Conservation (phyloP, 2,113 vertebrate species). For the Lasiurus cinereus region DNA sequence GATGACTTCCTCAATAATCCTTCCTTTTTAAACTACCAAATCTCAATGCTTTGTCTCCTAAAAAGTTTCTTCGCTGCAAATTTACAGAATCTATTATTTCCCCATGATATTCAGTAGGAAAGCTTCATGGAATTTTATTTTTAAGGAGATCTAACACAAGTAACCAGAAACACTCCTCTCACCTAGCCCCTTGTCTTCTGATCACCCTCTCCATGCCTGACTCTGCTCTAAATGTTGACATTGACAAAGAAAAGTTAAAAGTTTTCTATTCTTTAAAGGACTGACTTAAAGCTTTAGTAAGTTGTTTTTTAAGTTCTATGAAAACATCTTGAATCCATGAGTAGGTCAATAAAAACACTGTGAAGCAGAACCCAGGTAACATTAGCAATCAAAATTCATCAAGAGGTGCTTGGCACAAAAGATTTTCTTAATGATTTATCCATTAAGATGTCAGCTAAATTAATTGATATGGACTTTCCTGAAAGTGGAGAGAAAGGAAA, state of each 20-base stretch:
- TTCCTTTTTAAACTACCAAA: constrained; percentile 29
- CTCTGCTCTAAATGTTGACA: neutral
- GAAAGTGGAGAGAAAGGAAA: constrained; percentile 7
- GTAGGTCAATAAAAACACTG: constrained; percentile 69
- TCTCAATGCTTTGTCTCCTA: neutral
- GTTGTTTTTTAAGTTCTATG: constrained; percentile 47
- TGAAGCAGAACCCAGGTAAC: constrained; percentile 9
- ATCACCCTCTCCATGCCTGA: neutral
- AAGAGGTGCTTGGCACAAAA: constrained; percentile 54
- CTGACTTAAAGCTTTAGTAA: constrained; percentile 22
- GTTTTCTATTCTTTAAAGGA: neutral
- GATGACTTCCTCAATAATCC: neutral
- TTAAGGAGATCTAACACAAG: neutral
- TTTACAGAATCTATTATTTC: neutral
- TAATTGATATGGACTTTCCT: constrained; percentile 65
- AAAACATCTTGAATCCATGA: constrained; percentile 50
- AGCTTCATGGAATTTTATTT: neutral
- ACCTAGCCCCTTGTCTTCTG: neutral
- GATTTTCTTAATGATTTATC: constrained; percentile 76
- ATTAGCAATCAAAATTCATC: constrained; percentile 65
- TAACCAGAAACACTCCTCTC: neutral
- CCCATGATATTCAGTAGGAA: neutral
- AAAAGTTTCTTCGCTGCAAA: neutral
- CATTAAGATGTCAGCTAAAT: constrained; percentile 67
- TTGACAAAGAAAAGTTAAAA: constrained; percentile 7